phyloP scores from a whole-genome alignment of 2,888 invertebrate species.

The Anaspis maculata region DNA sequence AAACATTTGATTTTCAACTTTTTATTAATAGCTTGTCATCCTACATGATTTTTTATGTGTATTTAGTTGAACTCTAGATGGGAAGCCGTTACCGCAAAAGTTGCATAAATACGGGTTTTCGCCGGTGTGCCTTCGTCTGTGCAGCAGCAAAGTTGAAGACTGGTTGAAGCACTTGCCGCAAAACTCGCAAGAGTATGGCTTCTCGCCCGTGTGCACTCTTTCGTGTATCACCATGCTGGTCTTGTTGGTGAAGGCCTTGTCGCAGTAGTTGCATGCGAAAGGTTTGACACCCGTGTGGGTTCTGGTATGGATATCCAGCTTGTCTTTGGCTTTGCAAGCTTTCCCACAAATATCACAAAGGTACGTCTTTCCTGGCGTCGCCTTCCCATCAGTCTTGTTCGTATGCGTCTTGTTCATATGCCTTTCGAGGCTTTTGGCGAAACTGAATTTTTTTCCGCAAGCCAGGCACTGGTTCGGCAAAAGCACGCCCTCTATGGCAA shows the following conservation, averaged over 20 bases:
- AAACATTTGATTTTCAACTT: no score
- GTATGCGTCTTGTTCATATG: slow-evolving; percentile 41
- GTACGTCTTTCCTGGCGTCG: neutral
- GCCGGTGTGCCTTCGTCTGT: slow-evolving; percentile 47
- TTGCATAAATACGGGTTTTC: slow-evolving; percentile 55
- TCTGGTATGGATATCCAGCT: slow-evolving; percentile 42
- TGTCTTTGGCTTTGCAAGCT: slow-evolving; percentile 43
- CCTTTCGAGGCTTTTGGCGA: slow-evolving; percentile 36
- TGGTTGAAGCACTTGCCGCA: slow-evolving; percentile 32
- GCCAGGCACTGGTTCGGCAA: slow-evolving; percentile 37
- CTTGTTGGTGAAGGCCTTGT: slow-evolving; percentile 49
- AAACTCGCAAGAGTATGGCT: slow-evolving; percentile 37
- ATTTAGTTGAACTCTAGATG: slow-evolving; percentile 51
- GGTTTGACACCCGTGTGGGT: slow-evolving; percentile 49
- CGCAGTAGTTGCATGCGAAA: slow-evolving; percentile 45
- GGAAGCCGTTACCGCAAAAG: slow-evolving; percentile 53
- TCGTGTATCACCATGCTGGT: slow-evolving; percentile 40
- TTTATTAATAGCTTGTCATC: no score
- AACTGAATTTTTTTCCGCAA: slow-evolving; percentile 31
- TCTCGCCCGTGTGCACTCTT: slow-evolving; percentile 47
- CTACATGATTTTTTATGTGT: slow-evolving; percentile 54
- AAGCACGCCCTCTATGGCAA: no score
- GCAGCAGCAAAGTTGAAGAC: slow-evolving; percentile 26
- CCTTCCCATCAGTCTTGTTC: no score
- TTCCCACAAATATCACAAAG: slow-evolving; percentile 40